Evolutionary conservation across 2,888 invertebrate species (phyloP), one percentile per base, ranked within the genome.

Genomic region (Hipparchia semele): DNA sequence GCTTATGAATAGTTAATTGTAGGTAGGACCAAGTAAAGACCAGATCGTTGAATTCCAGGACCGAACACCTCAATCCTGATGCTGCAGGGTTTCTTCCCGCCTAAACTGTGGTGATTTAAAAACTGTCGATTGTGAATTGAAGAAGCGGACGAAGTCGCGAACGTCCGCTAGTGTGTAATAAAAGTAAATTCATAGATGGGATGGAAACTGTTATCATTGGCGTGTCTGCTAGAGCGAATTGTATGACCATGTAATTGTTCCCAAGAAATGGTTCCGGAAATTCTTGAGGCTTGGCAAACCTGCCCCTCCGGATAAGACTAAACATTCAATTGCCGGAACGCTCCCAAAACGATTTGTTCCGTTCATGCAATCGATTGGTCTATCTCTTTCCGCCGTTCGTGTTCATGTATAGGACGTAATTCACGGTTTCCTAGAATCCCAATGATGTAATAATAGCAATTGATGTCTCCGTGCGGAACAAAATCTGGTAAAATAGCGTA

Each of bases 291-390:
- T 23, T 68, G 49, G 10, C 88, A 87, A 89, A 87, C 90, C 89
- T 87, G 89, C 88, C 89, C 85, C 85, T 83, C 87, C 91, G 91
- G 91, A 91, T 91, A 90, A 90, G 86, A 88, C 90, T 90, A 91
- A 92, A 92, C 90, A 91, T 92, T 92, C 91, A 90, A 92, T 92
- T 76, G 78, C 71, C 90, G 90, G 91, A 88, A 90, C 87, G 88
- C 87, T 89, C 88, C 89, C 86, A 85, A 88, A 89, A 90, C 88
- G 90, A 90, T 91, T 91, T 91, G 90, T 88, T 89, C 88, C 86
- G 86, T 87, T 86, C 82, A 82, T 86, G 84, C 88, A 86, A 89
- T 89, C 90, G 89, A 89, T 87, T 87, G 83, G 39, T 85, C 87
- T 87, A 86, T 87, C 85, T 86, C 67, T 71, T 62, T 75, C 71